Percentiles rank a stretch among this genome's conserved stretches.
Evolutionary conservation across 2,113 vertebrate genomes (phyloP).

Genomic region (Alaudala cheleensis): DNA sequence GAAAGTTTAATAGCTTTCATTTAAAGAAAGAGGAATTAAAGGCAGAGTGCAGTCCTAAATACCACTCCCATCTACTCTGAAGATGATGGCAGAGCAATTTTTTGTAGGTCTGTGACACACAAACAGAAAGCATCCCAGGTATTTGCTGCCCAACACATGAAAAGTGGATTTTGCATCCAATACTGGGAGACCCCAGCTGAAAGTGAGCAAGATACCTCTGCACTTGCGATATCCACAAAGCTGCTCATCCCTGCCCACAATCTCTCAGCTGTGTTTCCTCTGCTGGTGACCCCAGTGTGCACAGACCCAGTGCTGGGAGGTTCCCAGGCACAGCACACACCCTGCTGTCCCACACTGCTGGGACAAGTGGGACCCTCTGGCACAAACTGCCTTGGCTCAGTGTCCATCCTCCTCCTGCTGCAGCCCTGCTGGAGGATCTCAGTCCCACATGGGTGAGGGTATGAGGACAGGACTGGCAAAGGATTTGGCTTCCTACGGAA

Average conservation of each 20-base stretch:
- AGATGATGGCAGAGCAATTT: not conserved
- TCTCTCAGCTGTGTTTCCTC: not conserved
- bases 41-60: not conserved
- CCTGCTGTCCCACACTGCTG: not conserved
- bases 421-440: not conserved
- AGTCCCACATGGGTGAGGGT: not conserved
- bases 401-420: not conserved
- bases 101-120: not conserved
- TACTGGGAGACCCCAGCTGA: not conserved
- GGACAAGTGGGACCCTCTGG: not conserved
- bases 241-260: not conserved
- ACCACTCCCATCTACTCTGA: not conserved
- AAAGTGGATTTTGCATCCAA: not conserved
- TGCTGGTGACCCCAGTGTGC: not conserved
- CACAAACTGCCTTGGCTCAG: rapidly evolving
- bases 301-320: not conserved
- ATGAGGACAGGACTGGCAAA: not conserved
- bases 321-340: not conserved
- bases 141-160: not conserved
- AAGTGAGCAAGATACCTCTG: not conserved
- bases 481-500: not conserved
- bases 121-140: not conserved
- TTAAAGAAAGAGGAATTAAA: conserved; percentile 7
- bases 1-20: not conserved
- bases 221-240: not conserved